These are phyloP conservation scores for Zaprionus tsacasi DNA, from an alignment of 1,140 invertebrate species.

Conservation along the genomic window DNA sequence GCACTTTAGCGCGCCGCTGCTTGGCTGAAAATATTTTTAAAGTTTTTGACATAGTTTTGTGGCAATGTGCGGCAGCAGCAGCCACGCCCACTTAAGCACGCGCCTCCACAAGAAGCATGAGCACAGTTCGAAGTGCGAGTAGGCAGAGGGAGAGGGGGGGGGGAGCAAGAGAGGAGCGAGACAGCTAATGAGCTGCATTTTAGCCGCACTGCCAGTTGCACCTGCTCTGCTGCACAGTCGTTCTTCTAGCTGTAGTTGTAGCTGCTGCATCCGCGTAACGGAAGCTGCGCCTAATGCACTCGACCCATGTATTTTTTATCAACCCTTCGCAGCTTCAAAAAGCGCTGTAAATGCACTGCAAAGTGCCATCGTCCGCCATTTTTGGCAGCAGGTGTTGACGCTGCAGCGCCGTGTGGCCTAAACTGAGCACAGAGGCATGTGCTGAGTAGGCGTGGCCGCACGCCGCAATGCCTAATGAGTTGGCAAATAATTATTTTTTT, in stretches of 20 bases:
- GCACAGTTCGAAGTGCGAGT: conserved; percentile 51
- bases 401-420: not conserved
- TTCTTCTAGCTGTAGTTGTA: not conserved
- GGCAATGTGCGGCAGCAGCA: conserved; percentile 7
- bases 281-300: conserved; percentile 36
- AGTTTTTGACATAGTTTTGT: conserved; percentile 81
- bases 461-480: conserved; percentile 37
- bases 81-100: conserved; percentile 72
- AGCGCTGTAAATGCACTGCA: conserved; percentile 3
- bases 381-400: conserved; percentile 5
- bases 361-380: not conserved
- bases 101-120: conserved; percentile 29
- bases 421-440: not conserved
- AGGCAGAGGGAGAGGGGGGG: too few species aligned
- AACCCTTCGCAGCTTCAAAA: conserved; percentile 20
- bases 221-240: not conserved
- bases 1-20: conserved; percentile 63
- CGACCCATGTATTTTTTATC: conserved; percentile 47
- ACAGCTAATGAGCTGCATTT: conserved; percentile 69
- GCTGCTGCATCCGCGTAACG: conserved; percentile 19
- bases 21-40: conserved; percentile 68
- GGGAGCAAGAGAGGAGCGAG: not conserved
- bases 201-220: conserved; percentile 30
- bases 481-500: conserved; percentile 43
- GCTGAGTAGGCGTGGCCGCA: not conserved